These are phyloP conservation scores for Poecilia wingei DNA, from an alignment of 2,797 vertebrate species.

Conservation along the genomic window DNA sequence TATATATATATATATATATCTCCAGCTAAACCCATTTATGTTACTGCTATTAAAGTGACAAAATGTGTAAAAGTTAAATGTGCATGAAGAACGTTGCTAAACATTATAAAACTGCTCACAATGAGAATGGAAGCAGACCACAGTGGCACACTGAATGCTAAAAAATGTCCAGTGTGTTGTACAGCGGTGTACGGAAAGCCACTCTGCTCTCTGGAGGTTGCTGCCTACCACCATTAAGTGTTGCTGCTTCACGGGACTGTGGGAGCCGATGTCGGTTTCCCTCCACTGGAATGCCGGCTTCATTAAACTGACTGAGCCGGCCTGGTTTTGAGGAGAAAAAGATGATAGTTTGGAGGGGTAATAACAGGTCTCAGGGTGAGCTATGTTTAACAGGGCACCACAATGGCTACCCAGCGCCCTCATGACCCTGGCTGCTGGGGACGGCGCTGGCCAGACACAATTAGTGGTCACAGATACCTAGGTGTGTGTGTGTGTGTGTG, in stretches of 20 bases:
- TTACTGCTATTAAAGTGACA: background rate
- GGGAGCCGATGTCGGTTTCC: slow-evolving; percentile 68
- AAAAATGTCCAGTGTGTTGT: background rate
- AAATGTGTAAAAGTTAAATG: background rate
- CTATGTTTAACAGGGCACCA: slow-evolving; percentile 81
- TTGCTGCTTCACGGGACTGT: slow-evolving; percentile 69
- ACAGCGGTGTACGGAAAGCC: slow-evolving; percentile 15
- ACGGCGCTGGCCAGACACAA: slow-evolving; percentile 70
- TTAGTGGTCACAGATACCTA: slow-evolving; percentile 74
- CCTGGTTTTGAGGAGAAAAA: slow-evolving; percentile 75
- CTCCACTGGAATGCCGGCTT: slow-evolving; percentile 72
- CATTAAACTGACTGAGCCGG: slow-evolving; percentile 73
- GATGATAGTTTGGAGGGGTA: slow-evolving; percentile 87
- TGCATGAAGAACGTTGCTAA: background rate
- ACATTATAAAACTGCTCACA: background rate
- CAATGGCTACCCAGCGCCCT: slow-evolving; percentile 71
- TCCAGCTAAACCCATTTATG: background rate
- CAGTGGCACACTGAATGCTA: background rate
- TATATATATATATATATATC: too few relatives aligned
- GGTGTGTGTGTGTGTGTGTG: slow-evolving; percentile 41
- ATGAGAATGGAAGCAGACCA: background rate
- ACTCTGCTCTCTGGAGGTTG: slow-evolving; percentile 50
- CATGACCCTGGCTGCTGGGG: slow-evolving; percentile 73
- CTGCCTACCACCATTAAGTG: slow-evolving; percentile 73
- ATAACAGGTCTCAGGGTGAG: slow-evolving; percentile 88